Conservation (phyloP, 2,113 vertebrate species). For the Tiliqua scincoides region DNA sequence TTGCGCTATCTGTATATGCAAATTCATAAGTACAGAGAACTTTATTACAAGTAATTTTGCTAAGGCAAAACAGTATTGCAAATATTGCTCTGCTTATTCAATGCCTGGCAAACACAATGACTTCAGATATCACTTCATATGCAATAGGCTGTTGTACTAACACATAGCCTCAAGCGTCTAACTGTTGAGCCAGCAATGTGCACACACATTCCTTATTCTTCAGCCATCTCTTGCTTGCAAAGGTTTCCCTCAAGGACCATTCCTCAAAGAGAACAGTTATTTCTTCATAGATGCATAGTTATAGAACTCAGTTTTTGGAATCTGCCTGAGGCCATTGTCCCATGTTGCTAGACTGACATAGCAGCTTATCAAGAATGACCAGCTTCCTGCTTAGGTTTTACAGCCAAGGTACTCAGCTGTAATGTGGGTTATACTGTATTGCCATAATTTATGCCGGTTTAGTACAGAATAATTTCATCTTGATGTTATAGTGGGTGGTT, state of each 20-base stretch:
- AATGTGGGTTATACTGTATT: background rate
- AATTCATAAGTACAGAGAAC: background rate
- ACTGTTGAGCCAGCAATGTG: background rate
- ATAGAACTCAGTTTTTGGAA: background rate
- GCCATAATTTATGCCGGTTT: background rate
- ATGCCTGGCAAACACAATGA: background rate
- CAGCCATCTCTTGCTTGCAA: background rate
- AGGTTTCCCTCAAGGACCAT: background rate
- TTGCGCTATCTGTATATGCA: background rate
- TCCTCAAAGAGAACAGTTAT: conserved; percentile 15
- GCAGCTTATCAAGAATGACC: background rate
- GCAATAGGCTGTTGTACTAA: background rate
- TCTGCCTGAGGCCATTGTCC: background rate
- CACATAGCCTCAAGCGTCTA: background rate
- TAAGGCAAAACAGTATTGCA: background rate
- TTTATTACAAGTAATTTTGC: background rate
- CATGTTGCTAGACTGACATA: background rate
- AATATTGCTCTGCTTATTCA: background rate
- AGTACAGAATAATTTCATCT: background rate
- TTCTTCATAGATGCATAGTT: conserved; percentile 23
- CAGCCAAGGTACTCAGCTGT: background rate
- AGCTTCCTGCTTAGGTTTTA: conserved; percentile 15
- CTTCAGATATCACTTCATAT: background rate
- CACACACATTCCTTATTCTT: background rate
- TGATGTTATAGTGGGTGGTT: background rate